Evolutionary conservation across 2,888 invertebrate species (phyloP), one percentile per base, ranked within the genome.

Genomic region (Diarsia rubi): DNA sequence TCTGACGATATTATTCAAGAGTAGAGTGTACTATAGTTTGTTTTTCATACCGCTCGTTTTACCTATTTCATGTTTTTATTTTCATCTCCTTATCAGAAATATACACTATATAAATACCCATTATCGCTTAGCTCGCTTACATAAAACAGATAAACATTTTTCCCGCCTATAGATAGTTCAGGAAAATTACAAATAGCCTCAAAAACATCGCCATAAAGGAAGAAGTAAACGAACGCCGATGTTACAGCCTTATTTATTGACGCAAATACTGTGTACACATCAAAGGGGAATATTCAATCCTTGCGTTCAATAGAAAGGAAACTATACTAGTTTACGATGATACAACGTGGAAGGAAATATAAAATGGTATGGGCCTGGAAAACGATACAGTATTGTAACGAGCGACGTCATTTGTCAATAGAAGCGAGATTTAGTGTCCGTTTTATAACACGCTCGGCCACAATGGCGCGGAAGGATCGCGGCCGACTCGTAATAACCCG

Each of bases 351-450:
- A 89, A 88, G 88, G 88, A 91, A 91, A 90, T 90, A 93, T 92
- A 92, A 93, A 94, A 93, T 91, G 85, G 78, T 90, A 91, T 85
- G 90, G 89, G 83, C 89, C 84, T 90, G 85, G 90, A 91, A 92
- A 92, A 90, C 89, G 93, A 93, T 92, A 92, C 89, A 89, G 89
- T 87, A 92, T 93, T 94, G 92, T 93, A 94, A 95, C 91, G 91
- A 93, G 91, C 78, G 79, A 79, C 87, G 89, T 91, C 92, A 93
- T 95, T 95, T 94, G 93, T 95, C 95, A 94, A 94, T 94, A 93
- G 88, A 84, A 89, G 82, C 82, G 88, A 91, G 91, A 93, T 94
- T 93, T 66, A 81, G 92, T 91, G 90, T 89, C 86, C 90, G 83
- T 89, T 93, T 93, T 93, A 92, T 92, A 91, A 90, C 92, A 89